Conservation (phyloP, 2,797 vertebrate species). For the Chloroceryle amazona region DNA sequence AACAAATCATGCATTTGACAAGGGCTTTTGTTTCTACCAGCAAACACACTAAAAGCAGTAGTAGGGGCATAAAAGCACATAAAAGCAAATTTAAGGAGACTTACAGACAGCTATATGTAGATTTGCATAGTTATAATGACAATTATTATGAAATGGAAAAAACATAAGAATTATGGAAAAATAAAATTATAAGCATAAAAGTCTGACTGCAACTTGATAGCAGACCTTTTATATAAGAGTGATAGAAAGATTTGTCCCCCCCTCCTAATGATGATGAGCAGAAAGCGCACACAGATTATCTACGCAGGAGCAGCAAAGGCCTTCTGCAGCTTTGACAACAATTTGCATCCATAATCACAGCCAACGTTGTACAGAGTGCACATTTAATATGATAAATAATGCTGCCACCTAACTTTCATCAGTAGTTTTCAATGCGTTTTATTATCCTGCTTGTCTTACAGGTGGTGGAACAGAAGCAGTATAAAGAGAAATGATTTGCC, state of each 20-base stretch:
- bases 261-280: neutral
- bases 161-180: neutral
- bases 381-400: neutral
- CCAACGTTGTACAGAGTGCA: accelerated
- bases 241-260: neutral
- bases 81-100: neutral
- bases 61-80: neutral
- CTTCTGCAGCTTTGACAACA: neutral
- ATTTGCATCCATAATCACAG: neutral
- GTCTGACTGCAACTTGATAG: accelerated
- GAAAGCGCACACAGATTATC: neutral
- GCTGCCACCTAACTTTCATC: neutral
- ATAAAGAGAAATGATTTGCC: neutral
- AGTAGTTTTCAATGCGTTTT: neutral
- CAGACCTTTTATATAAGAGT: neutral
- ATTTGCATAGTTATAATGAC: neutral
- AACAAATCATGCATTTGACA: neutral
- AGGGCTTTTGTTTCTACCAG: neutral
- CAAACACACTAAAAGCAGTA: neutral
- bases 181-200: neutral
- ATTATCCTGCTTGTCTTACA: neutral
- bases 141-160: neutral
- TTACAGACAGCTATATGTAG: neutral
- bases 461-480: neutral
- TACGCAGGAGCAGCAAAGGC: neutral